Percentiles rank a stretch among this genome's conserved stretches.
Evolutionary conservation across 2,113 vertebrate genomes (phyloP).

Genomic region (Solenodon paradoxus): DNA sequence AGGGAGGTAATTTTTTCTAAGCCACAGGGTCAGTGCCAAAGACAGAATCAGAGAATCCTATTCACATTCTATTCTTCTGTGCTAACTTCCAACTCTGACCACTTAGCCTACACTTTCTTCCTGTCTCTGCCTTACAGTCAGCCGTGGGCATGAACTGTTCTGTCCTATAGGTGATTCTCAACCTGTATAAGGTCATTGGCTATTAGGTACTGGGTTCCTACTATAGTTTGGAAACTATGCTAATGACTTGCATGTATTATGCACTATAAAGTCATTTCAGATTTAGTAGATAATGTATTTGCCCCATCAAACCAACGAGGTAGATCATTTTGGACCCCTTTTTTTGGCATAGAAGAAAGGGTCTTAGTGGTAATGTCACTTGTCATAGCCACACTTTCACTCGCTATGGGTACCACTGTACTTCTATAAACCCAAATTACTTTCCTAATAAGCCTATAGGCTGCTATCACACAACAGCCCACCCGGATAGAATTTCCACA

Average conservation of each 20-base stretch:
- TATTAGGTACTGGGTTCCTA: not conserved
- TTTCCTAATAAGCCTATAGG: not conserved
- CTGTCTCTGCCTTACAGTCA: not conserved
- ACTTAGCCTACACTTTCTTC: fast-evolving
- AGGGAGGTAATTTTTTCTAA: not conserved
- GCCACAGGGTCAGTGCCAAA: not conserved
- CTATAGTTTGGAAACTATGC: not conserved
- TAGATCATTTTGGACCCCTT: not conserved
- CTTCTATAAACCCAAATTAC: not conserved
- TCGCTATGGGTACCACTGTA: not conserved
- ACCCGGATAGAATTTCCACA: not conserved
- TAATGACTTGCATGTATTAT: not conserved
- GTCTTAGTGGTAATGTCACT: not conserved
- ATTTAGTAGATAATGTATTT: not conserved
- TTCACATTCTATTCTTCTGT: not conserved
- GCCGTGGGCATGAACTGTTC: not conserved
- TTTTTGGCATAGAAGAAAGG: not conserved
- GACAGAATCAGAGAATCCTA: not conserved
- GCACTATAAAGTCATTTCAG: not conserved
- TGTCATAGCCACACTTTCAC: not conserved
- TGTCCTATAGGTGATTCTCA: not conserved
- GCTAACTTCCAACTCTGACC: not conserved
- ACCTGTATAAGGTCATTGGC: not conserved
- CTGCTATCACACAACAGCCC: not conserved
- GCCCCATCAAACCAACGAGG: not conserved